A percentile compares a stretch with the other conserved stretches of the same genome.
phyloP scores from a whole-genome alignment of 2,113 vertebrate species.

The Chunga burmeisteri region DNA sequence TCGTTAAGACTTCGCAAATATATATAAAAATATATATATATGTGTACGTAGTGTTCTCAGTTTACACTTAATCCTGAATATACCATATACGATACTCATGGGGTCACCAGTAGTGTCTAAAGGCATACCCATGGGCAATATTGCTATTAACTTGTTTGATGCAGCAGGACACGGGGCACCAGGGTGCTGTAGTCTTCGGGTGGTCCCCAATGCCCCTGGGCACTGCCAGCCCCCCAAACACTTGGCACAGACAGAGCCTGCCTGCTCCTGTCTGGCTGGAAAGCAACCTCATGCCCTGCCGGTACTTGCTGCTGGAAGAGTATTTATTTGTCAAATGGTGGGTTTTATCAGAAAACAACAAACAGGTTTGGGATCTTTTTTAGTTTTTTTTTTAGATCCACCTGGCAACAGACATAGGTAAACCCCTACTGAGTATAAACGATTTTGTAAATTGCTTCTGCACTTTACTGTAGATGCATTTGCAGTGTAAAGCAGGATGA shows the following conservation, averaged over 20 bases:
- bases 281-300: rapidly evolving
- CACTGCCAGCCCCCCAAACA: rapidly evolving
- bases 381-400: neutral
- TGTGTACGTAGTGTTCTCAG: neutral
- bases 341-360: neutral
- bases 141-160: neutral
- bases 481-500: neutral
- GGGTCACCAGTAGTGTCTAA: neutral
- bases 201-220: neutral
- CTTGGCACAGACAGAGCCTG: neutral
- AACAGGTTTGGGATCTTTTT: neutral
- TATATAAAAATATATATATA: neutral
- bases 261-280: neutral
- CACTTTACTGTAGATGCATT: neutral
- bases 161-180: neutral
- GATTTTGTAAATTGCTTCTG: neutral
- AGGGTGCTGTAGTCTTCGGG: neutral
- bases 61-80: neutral
- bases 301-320: neutral
- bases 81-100: no score
- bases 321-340: neutral
- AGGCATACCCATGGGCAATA: neutral
- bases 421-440: neutral
- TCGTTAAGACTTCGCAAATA: neutral
- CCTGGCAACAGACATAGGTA: neutral